Conservation (phyloP, 2,113 vertebrate species). For the Calidris pugnax region DNA sequence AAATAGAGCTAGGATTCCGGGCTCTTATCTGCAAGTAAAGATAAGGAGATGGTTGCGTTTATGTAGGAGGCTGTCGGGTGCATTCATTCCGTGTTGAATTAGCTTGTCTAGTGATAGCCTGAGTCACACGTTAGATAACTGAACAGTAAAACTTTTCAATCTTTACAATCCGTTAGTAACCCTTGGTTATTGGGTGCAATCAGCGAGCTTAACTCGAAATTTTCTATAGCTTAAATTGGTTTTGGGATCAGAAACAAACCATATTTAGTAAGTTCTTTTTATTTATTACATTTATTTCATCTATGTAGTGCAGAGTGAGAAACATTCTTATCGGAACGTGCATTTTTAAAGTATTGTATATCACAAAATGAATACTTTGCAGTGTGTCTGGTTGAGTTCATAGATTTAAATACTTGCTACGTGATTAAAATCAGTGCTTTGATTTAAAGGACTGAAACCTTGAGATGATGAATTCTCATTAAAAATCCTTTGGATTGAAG, state of each 20-base stretch:
- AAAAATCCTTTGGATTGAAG: background rate
- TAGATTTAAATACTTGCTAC: background rate
- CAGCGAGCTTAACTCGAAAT: accelerated
- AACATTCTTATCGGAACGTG: background rate
- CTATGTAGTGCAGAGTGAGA: accelerated
- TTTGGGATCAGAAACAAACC: background rate
- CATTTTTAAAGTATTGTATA: background rate
- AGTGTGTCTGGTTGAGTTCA: background rate
- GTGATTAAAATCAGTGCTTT: background rate
- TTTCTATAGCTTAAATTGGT: background rate
- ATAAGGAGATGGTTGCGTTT: background rate
- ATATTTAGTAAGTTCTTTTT: background rate
- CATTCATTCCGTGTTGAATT: accelerated
- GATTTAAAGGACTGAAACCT: background rate
- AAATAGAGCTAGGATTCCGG: accelerated
- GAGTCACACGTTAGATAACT: background rate
- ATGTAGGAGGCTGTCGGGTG: accelerated
- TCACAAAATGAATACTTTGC: background rate
- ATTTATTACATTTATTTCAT: background rate
- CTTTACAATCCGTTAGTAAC: background rate
- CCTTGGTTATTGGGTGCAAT: background rate
- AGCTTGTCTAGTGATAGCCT: background rate
- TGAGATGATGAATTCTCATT: background rate
- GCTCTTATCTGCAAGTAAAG: background rate
- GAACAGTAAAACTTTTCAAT: background rate